These are phyloP conservation scores for Drosophila pseudotalamancana DNA, from an alignment of 2,888 invertebrate species.

Conservation along the genomic window DNA sequence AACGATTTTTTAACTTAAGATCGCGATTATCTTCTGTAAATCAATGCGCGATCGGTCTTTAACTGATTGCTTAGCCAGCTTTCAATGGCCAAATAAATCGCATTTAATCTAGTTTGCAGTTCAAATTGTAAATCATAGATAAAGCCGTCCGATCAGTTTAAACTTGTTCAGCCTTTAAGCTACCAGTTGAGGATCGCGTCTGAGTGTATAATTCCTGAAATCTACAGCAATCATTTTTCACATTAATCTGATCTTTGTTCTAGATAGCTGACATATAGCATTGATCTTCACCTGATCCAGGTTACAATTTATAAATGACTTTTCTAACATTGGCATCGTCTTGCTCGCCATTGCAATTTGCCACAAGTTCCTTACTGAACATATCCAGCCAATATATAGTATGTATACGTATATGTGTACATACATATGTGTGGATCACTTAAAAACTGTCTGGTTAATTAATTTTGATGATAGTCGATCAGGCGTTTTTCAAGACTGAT, in stretches of 20 bases:
- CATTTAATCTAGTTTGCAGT: background rate
- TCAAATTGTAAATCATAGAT: constrained; percentile 6
- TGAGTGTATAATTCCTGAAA: constrained; percentile 1
- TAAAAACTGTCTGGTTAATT: too few relatives aligned
- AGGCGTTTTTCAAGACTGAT: too few relatives aligned
- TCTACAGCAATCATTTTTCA: background rate
- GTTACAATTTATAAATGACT: background rate
- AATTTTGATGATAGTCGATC: too few relatives aligned
- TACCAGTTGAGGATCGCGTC: background rate
- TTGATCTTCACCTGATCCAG: constrained; percentile 1
- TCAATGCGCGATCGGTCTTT: constrained; percentile 1
- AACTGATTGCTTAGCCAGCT: constrained; percentile 8
- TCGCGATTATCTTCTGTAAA: background rate
- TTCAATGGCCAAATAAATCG: constrained; percentile 13
- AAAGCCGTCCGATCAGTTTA: constrained; percentile 3
- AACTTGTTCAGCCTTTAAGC: background rate
- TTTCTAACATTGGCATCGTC: too few relatives aligned
- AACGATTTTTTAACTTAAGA: background rate
- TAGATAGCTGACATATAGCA: background rate
- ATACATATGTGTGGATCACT: too few relatives aligned
- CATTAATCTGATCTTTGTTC: constrained; percentile 3
- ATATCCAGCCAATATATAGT: too few relatives aligned
- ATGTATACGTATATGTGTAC: too few relatives aligned
- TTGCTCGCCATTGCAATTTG: too few relatives aligned
- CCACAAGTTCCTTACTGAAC: too few relatives aligned